phyloP scores from a whole-genome alignment of 2,113 vertebrate genomes.

The Solea senegalensis region DNA sequence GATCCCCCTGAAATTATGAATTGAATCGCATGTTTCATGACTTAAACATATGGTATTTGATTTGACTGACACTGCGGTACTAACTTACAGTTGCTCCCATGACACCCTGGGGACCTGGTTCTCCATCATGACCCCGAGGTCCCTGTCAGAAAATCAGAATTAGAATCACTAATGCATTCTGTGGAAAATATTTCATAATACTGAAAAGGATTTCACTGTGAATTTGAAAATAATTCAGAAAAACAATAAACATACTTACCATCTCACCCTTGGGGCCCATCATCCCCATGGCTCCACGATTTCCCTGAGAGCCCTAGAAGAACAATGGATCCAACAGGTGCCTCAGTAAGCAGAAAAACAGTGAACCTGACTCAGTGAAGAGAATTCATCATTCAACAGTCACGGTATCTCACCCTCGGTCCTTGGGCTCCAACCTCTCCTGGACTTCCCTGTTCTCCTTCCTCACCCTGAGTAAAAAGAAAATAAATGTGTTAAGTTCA shows the following conservation, averaged over 20 bases:
- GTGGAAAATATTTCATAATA: neutral
- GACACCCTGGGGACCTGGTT: slow-evolving; percentile 89
- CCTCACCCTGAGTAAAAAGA: slow-evolving; percentile 86
- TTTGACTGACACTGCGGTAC: neutral
- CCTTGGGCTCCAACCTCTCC: slow-evolving; percentile 93
- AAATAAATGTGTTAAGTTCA: slow-evolving; percentile 13
- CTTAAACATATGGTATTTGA: neutral
- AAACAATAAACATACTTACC: slow-evolving; percentile 76
- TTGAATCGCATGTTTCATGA: neutral
- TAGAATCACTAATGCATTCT: neutral
- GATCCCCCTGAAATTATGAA: slow-evolving; percentile 86
- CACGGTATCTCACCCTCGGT: slow-evolving; percentile 84
- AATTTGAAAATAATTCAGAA: neutral
- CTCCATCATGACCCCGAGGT: slow-evolving; percentile 90
- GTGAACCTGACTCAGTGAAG: neutral
- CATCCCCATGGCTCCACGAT: slow-evolving; percentile 90
- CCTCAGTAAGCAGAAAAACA: slow-evolving; percentile 18
- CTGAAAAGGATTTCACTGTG: neutral
- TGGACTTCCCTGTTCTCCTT: slow-evolving; percentile 89
- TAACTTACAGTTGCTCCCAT: slow-evolving; percentile 89
- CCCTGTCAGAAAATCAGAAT: slow-evolving; percentile 80
- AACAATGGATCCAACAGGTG: slow-evolving; percentile 25
- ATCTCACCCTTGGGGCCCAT: slow-evolving; percentile 89
- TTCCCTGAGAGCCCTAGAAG: slow-evolving; percentile 89
- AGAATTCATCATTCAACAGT: slow-evolving; percentile 41